phyloP scores from a whole-genome alignment of 2,797 vertebrate species.

The Acanthornis magna region DNA sequence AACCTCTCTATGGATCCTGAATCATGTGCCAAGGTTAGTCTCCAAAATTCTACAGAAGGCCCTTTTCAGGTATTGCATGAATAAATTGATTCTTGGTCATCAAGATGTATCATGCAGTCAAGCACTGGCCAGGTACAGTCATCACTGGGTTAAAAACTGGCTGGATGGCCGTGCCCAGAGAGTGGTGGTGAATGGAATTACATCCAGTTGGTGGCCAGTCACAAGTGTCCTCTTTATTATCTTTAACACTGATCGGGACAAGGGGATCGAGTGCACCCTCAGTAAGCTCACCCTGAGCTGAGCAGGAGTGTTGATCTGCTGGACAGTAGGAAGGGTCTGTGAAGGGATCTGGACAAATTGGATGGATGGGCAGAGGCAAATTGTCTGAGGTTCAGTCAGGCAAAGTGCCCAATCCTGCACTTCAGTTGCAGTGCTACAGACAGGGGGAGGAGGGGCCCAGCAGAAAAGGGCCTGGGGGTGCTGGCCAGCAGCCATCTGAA shows the following conservation, averaged over 20 bases:
- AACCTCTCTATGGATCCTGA: background rate
- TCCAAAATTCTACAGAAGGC: background rate
- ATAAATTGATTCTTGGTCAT: background rate
- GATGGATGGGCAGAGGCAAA: background rate
- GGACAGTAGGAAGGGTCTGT: background rate
- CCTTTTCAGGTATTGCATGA: background rate
- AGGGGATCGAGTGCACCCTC: background rate
- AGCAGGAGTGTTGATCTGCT: background rate
- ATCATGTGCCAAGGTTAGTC: background rate
- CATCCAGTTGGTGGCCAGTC: background rate
- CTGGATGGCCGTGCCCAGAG: background rate
- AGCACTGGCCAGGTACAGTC: background rate
- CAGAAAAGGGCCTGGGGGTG: background rate
- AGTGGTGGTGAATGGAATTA: background rate
- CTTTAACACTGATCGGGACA: no score
- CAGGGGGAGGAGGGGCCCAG: background rate
- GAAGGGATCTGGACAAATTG: background rate
- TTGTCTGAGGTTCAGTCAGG: background rate
- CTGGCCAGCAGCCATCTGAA: background rate
- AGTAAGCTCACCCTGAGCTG: background rate
- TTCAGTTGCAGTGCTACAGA: background rate
- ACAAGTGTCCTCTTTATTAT: background rate
- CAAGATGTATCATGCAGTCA: background rate
- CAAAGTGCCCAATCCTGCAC: background rate
- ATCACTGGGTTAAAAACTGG: background rate